These are phyloP conservation scores for Microcebus jonahi DNA, from an alignment of 2,113 vertebrate species.

Conservation along the genomic window DNA sequence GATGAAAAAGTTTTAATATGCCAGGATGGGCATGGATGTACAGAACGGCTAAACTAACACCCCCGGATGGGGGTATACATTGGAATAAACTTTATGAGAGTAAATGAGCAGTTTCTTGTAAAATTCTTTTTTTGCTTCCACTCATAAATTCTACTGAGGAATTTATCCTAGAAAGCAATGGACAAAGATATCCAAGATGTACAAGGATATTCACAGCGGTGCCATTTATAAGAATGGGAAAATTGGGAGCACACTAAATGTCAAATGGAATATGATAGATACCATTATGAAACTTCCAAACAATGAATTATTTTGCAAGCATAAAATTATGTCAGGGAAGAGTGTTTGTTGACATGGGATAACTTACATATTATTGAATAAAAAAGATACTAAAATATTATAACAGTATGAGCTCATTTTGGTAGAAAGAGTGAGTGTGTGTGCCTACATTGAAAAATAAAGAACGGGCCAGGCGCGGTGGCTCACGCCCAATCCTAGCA, in stretches of 20 bases:
- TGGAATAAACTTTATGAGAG: not conserved
- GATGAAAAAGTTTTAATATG: not conserved
- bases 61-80: not conserved
- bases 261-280: not conserved
- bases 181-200: slow-evolving; percentile 18
- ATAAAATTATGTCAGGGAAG: not conserved
- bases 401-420: not conserved
- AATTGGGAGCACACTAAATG: not conserved
- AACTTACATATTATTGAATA: not conserved
- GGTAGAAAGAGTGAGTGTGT: not conserved
- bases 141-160: not conserved
- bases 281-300: not conserved
- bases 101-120: not conserved
- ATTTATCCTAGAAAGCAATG: not conserved
- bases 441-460: not conserved
- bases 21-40: not conserved
- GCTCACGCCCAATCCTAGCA: too few species aligned
- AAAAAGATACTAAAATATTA: not conserved
- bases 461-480: not conserved
- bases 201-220: not conserved
- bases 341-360: not conserved
- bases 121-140: slow-evolving; percentile 3
- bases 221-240: not conserved
- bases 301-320: not conserved
- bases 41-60: not conserved